These are phyloP conservation scores for Syngnathus acus DNA, from an alignment of 2,797 vertebrate species.

Conservation along the genomic window DNA sequence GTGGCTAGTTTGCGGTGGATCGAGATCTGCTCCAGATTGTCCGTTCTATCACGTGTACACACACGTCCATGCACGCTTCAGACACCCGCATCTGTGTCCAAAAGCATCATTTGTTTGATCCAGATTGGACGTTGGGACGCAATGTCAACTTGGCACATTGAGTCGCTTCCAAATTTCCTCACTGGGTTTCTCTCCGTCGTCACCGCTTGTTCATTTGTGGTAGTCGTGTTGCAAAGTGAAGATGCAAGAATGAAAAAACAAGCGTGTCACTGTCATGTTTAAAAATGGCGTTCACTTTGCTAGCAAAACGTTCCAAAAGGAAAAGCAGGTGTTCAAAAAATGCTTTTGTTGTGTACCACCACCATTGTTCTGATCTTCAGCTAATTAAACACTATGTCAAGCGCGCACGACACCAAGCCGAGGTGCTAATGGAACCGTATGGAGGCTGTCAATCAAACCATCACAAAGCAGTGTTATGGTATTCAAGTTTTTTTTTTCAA, in stretches of 20 bases:
- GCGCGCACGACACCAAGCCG: background rate
- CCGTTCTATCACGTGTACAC: too few species aligned
- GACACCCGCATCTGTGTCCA: background rate
- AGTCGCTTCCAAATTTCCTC: too few species aligned
- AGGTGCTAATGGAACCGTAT: background rate
- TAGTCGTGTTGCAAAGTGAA: background rate
- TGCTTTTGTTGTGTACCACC: background rate
- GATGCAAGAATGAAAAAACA: background rate
- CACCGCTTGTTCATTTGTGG: background rate
- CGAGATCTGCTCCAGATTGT: background rate
- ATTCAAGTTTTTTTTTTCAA: background rate
- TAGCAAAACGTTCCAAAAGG: background rate
- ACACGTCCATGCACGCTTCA: background rate
- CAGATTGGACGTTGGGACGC: background rate
- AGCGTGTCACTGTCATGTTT: background rate
- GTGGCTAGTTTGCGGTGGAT: background rate
- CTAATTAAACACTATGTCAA: background rate
- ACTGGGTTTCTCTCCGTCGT: too few species aligned
- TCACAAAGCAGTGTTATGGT: background rate
- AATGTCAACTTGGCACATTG: background rate
- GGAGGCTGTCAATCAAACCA: background rate
- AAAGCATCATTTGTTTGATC: background rate
- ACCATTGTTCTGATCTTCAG: background rate
- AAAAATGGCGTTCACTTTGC: background rate
- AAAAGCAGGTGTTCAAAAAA: background rate